These are phyloP conservation scores for Echinometra lucunter DNA, from an alignment of 53 echinoderm and acorn worm genomes.

Conservation along the genomic window DNA sequence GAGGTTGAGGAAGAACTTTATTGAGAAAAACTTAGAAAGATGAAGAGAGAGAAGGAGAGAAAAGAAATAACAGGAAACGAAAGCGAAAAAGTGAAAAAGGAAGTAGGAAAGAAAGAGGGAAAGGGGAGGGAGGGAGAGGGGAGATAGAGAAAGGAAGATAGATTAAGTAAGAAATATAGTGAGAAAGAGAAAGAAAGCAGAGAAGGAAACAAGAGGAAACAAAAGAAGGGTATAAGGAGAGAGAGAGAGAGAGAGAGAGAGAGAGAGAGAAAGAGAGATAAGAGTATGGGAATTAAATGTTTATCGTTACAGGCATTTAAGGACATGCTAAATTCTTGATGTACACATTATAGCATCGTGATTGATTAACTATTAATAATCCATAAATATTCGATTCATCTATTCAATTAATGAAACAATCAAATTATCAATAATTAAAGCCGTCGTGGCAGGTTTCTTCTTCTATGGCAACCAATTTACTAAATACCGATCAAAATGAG, in stretches of 20 bases:
- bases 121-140: not conserved
- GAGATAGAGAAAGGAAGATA: not conserved
- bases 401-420: conserved; percentile 3
- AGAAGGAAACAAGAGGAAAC: not conserved
- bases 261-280: not conserved
- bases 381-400: conserved; percentile 6
- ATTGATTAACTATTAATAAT: conserved; percentile 20
- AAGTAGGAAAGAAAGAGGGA: not conserved
- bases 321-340: not conserved
- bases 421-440: not conserved
- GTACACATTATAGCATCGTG: not conserved
- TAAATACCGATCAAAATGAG: not conserved
- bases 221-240: not conserved
- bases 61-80: no score
- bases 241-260: conserved; percentile 21
- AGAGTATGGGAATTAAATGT: not conserved
- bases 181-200: not conserved
- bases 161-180: not conserved
- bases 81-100: no score
- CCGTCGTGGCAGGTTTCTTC: not conserved
- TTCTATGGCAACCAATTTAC: not conserved
- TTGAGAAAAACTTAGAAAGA: no score
- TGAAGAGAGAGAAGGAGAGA: no score
- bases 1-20: no score
- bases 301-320: not conserved